Conservation (phyloP, 2,113 vertebrate genomes). For the Planiliza haematocheilus region DNA sequence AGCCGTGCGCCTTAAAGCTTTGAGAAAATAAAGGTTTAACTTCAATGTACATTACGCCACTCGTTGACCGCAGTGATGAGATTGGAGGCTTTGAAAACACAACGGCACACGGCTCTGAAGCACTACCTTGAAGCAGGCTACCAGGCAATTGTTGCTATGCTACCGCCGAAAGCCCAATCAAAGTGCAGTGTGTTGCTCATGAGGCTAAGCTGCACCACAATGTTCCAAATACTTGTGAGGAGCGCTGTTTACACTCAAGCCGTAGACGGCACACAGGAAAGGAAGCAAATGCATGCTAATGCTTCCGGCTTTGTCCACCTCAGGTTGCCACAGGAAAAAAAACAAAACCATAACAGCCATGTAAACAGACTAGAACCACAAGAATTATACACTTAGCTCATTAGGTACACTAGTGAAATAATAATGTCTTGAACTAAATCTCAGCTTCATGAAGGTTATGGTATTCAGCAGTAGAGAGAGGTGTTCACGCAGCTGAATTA, state of each 20-base stretch:
- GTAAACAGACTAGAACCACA: constrained; percentile 52
- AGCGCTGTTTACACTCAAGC: constrained; percentile 53
- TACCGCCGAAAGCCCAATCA: constrained; percentile 70
- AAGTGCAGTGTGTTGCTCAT: constrained; percentile 66
- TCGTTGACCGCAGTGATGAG: constrained; percentile 72
- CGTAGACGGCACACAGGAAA: constrained; percentile 30
- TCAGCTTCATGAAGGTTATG: too few relatives aligned
- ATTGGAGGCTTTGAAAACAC: constrained; percentile 69
- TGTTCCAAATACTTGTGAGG: constrained; percentile 58
- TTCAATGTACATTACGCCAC: constrained; percentile 50
- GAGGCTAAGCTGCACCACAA: constrained; percentile 68
- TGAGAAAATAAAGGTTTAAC: constrained; percentile 64
- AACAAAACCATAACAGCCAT: constrained; percentile 6
- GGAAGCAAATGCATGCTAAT: constrained; percentile 26
- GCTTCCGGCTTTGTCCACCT: constrained; percentile 17
- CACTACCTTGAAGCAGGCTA: constrained; percentile 69
- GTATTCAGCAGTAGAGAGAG: too few relatives aligned
- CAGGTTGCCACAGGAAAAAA: constrained; percentile 4
- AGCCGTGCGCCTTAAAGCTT: constrained; percentile 34
- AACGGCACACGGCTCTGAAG: constrained; percentile 60
- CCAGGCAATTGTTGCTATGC: constrained; percentile 80
- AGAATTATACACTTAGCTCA: constrained; percentile 23
- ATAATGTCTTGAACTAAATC: too few relatives aligned
- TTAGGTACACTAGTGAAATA: too few relatives aligned
- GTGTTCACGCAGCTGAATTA: too few relatives aligned